Conservation (phyloP, 2,113 vertebrate genomes). For the Brachypodius melanocephalos region DNA sequence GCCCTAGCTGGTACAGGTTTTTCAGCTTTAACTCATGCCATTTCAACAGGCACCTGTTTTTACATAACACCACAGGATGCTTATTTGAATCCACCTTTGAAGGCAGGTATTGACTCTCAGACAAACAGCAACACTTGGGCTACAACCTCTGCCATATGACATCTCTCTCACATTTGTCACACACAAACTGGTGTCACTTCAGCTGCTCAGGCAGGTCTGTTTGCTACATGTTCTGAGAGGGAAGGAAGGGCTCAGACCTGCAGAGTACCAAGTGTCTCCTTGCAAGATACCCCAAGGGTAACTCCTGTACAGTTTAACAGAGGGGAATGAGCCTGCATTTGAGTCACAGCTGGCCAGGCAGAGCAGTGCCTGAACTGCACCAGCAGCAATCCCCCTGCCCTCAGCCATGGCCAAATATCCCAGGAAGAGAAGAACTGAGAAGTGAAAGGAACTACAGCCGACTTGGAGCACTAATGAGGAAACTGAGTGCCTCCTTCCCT, state of each 20-base stretch:
- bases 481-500: neutral
- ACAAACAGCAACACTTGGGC: neutral
- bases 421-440: neutral
- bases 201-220: neutral
- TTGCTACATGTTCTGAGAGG: fast-evolving
- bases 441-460: neutral
- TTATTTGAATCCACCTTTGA: neutral
- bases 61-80: neutral
- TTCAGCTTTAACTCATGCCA: neutral
- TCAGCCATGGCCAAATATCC: neutral
- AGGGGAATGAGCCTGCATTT: neutral
- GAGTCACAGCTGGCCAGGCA: neutral
- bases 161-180: neutral
- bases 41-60: neutral
- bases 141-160: neutral
- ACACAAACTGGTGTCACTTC: neutral
- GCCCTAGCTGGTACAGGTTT: neutral
- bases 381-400: neutral
- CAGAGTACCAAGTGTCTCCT: neutral
- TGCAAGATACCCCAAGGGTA: neutral
- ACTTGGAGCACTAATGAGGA: neutral
- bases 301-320: neutral
- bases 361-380: neutral
- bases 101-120: neutral
- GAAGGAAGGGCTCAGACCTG: neutral